Conservation (phyloP, 2,797 vertebrate species). For the Scolopax rusticola region DNA sequence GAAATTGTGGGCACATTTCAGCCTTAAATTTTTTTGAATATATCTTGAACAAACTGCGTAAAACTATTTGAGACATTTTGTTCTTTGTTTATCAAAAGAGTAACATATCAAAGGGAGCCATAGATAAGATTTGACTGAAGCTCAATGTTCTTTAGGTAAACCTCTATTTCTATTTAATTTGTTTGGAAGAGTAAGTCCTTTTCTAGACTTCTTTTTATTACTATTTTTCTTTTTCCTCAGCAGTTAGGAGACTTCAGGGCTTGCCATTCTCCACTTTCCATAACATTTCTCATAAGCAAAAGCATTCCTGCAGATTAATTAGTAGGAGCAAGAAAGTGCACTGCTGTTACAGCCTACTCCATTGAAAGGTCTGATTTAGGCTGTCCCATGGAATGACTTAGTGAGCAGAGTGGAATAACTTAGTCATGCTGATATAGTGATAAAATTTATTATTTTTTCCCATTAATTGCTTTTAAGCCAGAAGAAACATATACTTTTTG, state of each 20-base stretch:
- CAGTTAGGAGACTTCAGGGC: background rate
- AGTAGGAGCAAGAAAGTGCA: background rate
- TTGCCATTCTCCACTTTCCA: background rate
- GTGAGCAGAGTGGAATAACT: background rate
- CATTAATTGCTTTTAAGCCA: background rate
- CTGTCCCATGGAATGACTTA: background rate
- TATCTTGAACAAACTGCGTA: background rate
- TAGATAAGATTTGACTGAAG: constrained; percentile 26
- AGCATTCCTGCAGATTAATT: background rate
- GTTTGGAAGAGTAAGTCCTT: background rate
- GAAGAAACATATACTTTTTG: constrained; percentile 25
- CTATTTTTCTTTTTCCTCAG: background rate
- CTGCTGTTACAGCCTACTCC: background rate
- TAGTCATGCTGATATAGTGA: background rate
- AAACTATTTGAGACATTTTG: constrained; percentile 18
- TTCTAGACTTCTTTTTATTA: background rate
- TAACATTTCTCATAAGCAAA: background rate
- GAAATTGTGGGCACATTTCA: background rate
- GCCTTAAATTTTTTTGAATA: background rate
- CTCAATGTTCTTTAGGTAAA: background rate
- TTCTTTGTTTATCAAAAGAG: constrained; percentile 6
- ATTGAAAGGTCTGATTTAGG: background rate
- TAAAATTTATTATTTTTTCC: background rate
- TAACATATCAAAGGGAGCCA: constrained; percentile 34
- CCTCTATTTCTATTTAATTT: background rate